Evolutionary conservation across 2,113 vertebrate genomes (phyloP), one percentile per base, ranked within the genome.

Genomic region (Eupsittula cactorum): DNA sequence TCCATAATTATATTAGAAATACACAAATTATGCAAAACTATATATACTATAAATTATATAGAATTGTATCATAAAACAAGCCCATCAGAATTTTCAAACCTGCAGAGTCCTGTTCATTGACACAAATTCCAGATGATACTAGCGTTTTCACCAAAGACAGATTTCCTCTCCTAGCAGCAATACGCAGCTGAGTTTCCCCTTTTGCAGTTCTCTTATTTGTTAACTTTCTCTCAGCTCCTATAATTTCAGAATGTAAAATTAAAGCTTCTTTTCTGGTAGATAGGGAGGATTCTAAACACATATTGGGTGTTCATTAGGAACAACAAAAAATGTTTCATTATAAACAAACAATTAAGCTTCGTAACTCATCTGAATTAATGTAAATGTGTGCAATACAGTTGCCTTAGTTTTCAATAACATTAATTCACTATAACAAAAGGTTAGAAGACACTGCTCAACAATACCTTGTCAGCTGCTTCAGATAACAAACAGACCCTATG

Each of bases 81-180:
- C 4, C 33, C 1, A 0, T 42, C 62, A 41, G 8, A 71, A 55
- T 67, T 92, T 83, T 59, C 97, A 97, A 85, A 99, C 99, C 99
- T 99, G 98, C 98, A 86, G 98, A 73, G 90, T 99, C 98, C 88
- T 97, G 93, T 23, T 96, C 80, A 97, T 99, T 98, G 76, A 99
- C 96, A 86, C 95, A 83, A 85, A 98, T 95, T 93, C 98, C 98
- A 94, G 97, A 98, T 52, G 98, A 93, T 96, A 99, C 96, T 2
- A 99, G 97, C n/a, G 39, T 53, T 96, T 96, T 98, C 88, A 98
- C 98, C 52, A 87, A 93, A 65, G 93, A 79, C 71, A 99, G 68
- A 84, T 99, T 78, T 97, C 97, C 94, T 95, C 90, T 99, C 81
- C 12, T 98, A 86, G 98, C 98, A 69, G 98, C 98, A 80, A 85